These are phyloP conservation scores for Camponotus pennsylvanicus DNA, from an alignment of 1,140 invertebrate genomes.

Conservation along the genomic window DNA sequence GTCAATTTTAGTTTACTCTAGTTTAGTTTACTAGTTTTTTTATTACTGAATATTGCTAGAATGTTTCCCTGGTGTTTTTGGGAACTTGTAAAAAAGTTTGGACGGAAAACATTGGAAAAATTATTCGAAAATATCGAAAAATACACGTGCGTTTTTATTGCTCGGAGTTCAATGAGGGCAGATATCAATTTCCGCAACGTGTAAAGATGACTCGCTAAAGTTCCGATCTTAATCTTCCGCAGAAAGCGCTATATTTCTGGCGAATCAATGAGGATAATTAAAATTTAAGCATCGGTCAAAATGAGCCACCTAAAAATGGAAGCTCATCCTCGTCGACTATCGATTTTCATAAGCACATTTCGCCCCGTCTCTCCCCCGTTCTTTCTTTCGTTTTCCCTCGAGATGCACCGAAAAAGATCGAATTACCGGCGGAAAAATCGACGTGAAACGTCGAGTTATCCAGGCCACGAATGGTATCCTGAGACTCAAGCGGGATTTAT, in stretches of 20 bases:
- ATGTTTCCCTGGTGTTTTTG: too few species aligned
- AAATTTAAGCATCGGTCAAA: not conserved
- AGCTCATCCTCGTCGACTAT: not conserved
- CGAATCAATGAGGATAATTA: constrained; percentile 17
- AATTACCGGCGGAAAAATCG: constrained; percentile 22
- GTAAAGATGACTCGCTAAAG: not conserved
- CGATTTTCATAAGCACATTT: constrained; percentile 18
- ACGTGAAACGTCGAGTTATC: constrained; percentile 43
- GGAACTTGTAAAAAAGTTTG: not conserved
- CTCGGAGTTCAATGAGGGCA: not conserved
- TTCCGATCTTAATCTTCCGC: not conserved
- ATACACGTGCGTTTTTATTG: not conserved
- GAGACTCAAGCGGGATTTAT: constrained; percentile 48
- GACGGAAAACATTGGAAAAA: not conserved
- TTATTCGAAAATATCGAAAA: not conserved
- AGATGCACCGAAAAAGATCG: constrained; percentile 22
- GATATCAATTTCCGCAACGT: not conserved
- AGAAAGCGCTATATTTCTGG: not conserved
- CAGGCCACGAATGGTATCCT: constrained; percentile 34
- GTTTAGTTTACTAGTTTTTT: not conserved
- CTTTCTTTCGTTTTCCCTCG: not conserved
- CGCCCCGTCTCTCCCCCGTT: not conserved
- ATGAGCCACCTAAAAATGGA: not conserved
- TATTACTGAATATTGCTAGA: not conserved
- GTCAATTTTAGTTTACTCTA: not conserved